phyloP scores from a whole-genome alignment of 2,113 vertebrate species.

The Takifugu flavidus region DNA sequence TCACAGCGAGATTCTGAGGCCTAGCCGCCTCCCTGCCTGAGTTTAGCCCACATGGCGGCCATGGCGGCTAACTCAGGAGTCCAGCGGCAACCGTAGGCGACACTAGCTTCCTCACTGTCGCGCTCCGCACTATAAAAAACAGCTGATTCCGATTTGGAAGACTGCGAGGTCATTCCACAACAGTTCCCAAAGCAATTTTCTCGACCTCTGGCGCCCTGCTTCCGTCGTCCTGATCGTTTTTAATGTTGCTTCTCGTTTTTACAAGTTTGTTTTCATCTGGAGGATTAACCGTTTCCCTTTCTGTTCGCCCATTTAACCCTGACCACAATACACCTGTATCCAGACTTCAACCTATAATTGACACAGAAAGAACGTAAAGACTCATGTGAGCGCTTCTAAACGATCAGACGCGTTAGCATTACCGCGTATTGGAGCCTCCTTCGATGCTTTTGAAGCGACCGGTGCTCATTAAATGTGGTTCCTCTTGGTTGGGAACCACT shows the following conservation, averaged over 20 bases:
- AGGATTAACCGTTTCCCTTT: conserved; percentile 31
- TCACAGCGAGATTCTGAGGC: too few species aligned
- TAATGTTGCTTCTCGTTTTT: conserved; percentile 2
- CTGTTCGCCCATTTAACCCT: background rate
- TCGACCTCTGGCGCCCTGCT: conserved; percentile 35
- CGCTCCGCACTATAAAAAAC: too few species aligned
- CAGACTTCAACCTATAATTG: too few species aligned
- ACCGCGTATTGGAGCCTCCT: conserved; percentile 9
- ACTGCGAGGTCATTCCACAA: conserved; percentile 7
- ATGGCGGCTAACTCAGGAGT: too few species aligned
- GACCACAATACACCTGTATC: too few species aligned
- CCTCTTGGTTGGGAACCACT: conserved; percentile 39
- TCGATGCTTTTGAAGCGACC: conserved; percentile 15
- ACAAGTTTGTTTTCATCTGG: background rate
- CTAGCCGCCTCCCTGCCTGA: too few species aligned
- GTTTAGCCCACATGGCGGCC: too few species aligned
- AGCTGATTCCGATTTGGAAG: background rate
- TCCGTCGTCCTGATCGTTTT: background rate
- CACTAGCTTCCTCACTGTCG: too few species aligned
- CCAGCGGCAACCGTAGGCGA: too few species aligned
- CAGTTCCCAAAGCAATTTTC: conserved; percentile 19
- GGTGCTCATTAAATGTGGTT: conserved; percentile 42
- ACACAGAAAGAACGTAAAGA: too few species aligned
- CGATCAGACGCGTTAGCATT: background rate
- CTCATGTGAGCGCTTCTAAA: too few species aligned